Base-by-base conservation (phyloP, 2,888 invertebrate species). In the Liposcelis brunnea region DNA sequence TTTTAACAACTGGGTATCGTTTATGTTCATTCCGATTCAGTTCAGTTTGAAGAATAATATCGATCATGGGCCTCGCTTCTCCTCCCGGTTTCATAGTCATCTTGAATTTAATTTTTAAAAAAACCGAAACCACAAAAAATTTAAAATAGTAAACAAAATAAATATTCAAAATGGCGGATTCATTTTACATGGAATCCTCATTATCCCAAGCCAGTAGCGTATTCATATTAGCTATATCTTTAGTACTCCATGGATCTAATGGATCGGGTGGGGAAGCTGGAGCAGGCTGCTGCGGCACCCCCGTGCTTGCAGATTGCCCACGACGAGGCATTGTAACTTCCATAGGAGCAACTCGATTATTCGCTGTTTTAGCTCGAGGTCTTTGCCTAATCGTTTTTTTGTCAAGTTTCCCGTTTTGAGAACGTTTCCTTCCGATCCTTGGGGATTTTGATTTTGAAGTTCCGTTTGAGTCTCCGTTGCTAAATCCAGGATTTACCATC, bases 241-340 rank as follows among this genome's bases (percentile, higher is more conserved):
- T 71, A 35, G 75, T 79, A 61, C 79, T 80, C 80, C 80, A 80
- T 1, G 80, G 75, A 56, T 80, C 77, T 49, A 80, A 60, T 4
- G 77, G 77, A 64, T 79, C 77, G 7, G 70, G 70, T 2, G 71
- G 68, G 6, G 69, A 69, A 44, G 52, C 53, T 31, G 48, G 48
- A 10, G 55, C 48, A 44, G 59, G 53, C 16, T 53, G 48, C 36
- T 72, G 72, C 8, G 64, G 66, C 49, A 72, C 67, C 51, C 72
- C 16, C 4, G 40, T 40, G 35, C 16, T 40, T 7, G 40, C 21
- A 11, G 40, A 14, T 19, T 16, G 40, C 4, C 40, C n/a, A 3
- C 19, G 3, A 12, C 19, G 40, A 5, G 35, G 15, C 16, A 16
- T 16, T 10, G 35, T 6, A 7, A 21, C 40, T n/a, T 40, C 40